Conservation (phyloP, 2,888 invertebrate species). For the Drosophila yooni region DNA sequence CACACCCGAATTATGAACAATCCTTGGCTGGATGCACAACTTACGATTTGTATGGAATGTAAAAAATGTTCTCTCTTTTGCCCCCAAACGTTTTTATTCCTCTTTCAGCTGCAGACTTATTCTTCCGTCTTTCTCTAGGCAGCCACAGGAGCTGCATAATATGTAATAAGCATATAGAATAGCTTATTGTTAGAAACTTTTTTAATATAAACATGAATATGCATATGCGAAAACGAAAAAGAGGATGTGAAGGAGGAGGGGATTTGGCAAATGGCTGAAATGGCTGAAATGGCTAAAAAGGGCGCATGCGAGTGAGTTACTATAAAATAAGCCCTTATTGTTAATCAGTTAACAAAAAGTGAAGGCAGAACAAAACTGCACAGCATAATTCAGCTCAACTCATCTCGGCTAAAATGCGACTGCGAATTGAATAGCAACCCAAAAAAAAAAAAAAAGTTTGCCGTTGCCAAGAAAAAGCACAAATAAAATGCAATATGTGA, state of each 20-base stretch:
- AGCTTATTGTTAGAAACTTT: slow-evolving; percentile 76
- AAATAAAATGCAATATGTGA: slow-evolving; percentile 45
- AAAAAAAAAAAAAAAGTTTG: slow-evolving; percentile 58
- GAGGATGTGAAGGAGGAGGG: not conserved
- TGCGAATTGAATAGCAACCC: slow-evolving; percentile 57
- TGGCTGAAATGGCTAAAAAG: slow-evolving; percentile 2
- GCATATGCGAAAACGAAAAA: slow-evolving; percentile 29
- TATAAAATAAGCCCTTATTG: slow-evolving; percentile 67
- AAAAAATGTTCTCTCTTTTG: not conserved
- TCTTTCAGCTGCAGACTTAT: slow-evolving; percentile 45
- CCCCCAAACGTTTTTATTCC: slow-evolving; percentile 18
- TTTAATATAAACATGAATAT: slow-evolving; percentile 76
- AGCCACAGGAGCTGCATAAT: slow-evolving; percentile 46
- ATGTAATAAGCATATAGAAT: slow-evolving; percentile 71
- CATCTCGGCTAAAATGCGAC: slow-evolving; percentile 51
- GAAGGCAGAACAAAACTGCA: slow-evolving; percentile 50
- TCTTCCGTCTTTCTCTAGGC: slow-evolving; percentile 16
- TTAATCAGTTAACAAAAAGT: slow-evolving; percentile 76
- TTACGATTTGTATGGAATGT: slow-evolving; percentile 6
- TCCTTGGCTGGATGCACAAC: slow-evolving; percentile 20
- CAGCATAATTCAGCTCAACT: slow-evolving; percentile 58
- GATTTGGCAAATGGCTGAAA: not conserved
- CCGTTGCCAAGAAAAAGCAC: slow-evolving; percentile 27
- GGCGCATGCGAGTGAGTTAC: slow-evolving; percentile 32
- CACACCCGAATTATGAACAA: slow-evolving; percentile 4